Conservation (phyloP, 2,113 vertebrate species). For the Xiphophorus hellerii region DNA sequence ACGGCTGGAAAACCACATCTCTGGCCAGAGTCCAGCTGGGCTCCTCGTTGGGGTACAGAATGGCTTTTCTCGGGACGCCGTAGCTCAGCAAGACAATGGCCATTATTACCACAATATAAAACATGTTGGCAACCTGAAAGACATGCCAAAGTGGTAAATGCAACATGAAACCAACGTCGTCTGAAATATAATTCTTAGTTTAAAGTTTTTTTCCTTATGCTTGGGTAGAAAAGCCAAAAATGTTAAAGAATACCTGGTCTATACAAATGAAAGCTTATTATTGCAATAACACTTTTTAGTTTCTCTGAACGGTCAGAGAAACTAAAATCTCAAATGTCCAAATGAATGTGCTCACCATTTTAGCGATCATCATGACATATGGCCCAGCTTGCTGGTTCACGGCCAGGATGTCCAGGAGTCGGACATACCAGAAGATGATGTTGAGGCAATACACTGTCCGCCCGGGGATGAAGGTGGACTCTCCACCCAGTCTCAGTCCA, state of each 20-base stretch:
- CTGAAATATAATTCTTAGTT: neutral
- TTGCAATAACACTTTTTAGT: too few species aligned
- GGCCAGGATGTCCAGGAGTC: slow-evolving; percentile 94
- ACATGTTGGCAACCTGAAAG: slow-evolving; percentile 99
- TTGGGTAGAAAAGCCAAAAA: too few species aligned
- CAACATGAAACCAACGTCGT: neutral
- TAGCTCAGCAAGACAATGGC: slow-evolving; percentile 94
- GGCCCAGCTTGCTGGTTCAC: slow-evolving; percentile 99
- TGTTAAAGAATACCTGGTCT: too few species aligned
- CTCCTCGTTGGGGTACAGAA: slow-evolving; percentile 89
- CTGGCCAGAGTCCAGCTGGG: slow-evolving; percentile 93
- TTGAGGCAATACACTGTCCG: slow-evolving; percentile 96
- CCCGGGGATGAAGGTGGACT: slow-evolving; percentile 83
- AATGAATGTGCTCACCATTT: slow-evolving; percentile 89
- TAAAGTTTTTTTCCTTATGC: neutral
- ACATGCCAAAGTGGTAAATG: slow-evolving; percentile 1
- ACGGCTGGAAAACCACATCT: slow-evolving; percentile 97
- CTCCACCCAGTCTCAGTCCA: slow-evolving; percentile 88
- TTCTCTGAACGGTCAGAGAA: too few species aligned
- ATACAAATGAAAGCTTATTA: too few species aligned
- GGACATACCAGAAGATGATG: slow-evolving; percentile 99
- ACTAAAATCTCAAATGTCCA: too few species aligned
- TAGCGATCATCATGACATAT: slow-evolving; percentile 99
- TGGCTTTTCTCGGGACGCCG: slow-evolving; percentile 96
- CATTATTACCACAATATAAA: slow-evolving; percentile 99